These are phyloP conservation scores for Palloptera scutellata DNA, from an alignment of 2,888 invertebrate genomes.

Conservation along the genomic window DNA sequence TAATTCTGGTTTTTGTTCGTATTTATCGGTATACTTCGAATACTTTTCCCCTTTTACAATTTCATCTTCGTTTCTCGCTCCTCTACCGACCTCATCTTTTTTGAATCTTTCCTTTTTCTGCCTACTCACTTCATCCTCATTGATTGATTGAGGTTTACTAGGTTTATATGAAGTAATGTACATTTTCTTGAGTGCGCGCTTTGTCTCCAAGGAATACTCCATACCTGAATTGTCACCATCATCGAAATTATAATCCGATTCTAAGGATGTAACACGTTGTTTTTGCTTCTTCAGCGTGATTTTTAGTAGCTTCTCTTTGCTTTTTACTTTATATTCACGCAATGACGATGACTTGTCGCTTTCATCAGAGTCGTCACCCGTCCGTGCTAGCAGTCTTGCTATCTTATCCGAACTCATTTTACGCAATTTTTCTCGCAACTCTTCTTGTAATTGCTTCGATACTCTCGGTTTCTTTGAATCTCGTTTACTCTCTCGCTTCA, in stretches of 20 bases:
- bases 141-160: neutral
- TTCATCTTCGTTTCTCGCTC: constrained; percentile 20
- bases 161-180: constrained; percentile 36
- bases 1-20: neutral
- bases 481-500: neutral
- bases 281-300: constrained; percentile 23
- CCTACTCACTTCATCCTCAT: neutral
- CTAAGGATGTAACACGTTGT: neutral
- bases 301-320: constrained; percentile 31
- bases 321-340: constrained; percentile 15
- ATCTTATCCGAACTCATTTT: neutral
- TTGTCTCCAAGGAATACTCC: constrained; percentile 32
- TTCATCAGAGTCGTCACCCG: neutral
- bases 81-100: constrained; percentile 24
- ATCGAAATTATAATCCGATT: constrained; percentile 10
- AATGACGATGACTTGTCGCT: constrained; percentile 5
- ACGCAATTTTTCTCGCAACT: neutral
- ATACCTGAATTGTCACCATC: neutral
- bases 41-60: constrained; percentile 27
- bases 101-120: neutral
- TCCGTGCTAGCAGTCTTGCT: neutral
- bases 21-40: constrained; percentile 20
- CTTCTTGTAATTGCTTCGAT: neutral
- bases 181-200: constrained; percentile 39
- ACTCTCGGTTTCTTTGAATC: neutral